Evolutionary conservation across 1,140 invertebrate genomes (phyloP), one percentile per base, ranked within the genome.

Genomic region (Heliconius himera): DNA sequence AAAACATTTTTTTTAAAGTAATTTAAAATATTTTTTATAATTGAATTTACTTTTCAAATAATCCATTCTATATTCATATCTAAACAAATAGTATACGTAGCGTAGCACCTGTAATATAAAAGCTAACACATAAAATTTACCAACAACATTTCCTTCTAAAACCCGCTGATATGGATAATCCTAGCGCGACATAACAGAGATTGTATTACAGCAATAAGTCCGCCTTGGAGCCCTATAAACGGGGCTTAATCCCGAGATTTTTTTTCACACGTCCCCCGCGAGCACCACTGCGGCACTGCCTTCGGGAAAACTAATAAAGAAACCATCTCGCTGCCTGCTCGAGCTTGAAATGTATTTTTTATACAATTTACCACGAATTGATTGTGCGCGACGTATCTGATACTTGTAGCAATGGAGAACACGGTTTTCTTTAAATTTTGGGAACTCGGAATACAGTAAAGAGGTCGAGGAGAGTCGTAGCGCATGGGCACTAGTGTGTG

Each of bases 271-370:
- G 90, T 92, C 91, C 88, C 92, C 89, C 83, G 84, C 86, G 84
- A 87, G 71, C 73, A 76, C 84, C 82, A 83, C 78, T 81, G 71
- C 73, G 74, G 83, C 82, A 83, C 76, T 81, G 87, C 88, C 89
- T 82, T 81, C 87, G 88, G 90, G 89, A 93, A 94, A 94, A 94
- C 92, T 94, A 94, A 94, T 94, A 94, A 93, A 91, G 91, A 94
- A 93, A 94, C 93, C 91, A 94, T 94, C 91, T 92, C 87, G 88
- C 84, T 84, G 90, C 80, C 91, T 92, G 88, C 93, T 94, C 87
- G 91, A 91, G 91, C 91, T 90, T 94, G 93, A 94, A 94, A 94
- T 94, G 91, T 94, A 94, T 94, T 94, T 94, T 94, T 94, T 94
- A 94, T 94, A 92, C 91, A 94, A 94, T 94, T 94, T 94, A 90